These are phyloP conservation scores for Leguminivora glycinivorella DNA, from an alignment of 1,140 invertebrate species.

Conservation along the genomic window DNA sequence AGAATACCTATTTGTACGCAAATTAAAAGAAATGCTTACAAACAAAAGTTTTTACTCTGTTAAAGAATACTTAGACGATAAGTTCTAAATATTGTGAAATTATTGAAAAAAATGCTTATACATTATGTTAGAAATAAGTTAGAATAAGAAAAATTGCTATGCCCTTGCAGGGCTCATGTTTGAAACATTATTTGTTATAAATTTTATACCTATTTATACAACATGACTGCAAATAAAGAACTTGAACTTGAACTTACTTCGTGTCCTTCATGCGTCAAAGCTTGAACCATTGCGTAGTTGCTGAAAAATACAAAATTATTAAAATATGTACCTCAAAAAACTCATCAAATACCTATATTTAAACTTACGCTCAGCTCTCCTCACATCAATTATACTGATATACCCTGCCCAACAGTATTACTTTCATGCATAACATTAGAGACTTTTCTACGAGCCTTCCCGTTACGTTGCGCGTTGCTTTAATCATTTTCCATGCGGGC, in stretches of 20 bases:
- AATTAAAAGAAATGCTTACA: too few species aligned
- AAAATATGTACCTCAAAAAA: background rate
- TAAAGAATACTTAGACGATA: too few species aligned
- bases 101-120: too few species aligned
- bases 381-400: background rate
- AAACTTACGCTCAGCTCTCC: slow-evolving; percentile 34
- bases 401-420: background rate
- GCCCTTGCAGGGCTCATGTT: too few species aligned
- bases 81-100: too few species aligned
- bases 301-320: slow-evolving; percentile 75
- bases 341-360: slow-evolving; percentile 2
- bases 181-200: too few species aligned
- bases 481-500: slow-evolving; percentile 18
- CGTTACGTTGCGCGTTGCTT: background rate
- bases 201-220: too few species aligned
- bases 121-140: too few species aligned
- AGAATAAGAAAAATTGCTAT: too few species aligned
- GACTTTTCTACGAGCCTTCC: slow-evolving; percentile 7
- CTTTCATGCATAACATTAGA: slow-evolving; percentile 17
- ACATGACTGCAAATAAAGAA: too few species aligned
- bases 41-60: too few species aligned
- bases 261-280: slow-evolving; percentile 92
- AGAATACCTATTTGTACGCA: too few species aligned
- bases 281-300: slow-evolving; percentile 95
- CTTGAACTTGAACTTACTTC: slow-evolving; percentile 79